Percentiles rank a stretch among this genome's conserved stretches.
Conservation (phyloP, 2,888 invertebrate genomes). For the Antitype chi region DNA sequence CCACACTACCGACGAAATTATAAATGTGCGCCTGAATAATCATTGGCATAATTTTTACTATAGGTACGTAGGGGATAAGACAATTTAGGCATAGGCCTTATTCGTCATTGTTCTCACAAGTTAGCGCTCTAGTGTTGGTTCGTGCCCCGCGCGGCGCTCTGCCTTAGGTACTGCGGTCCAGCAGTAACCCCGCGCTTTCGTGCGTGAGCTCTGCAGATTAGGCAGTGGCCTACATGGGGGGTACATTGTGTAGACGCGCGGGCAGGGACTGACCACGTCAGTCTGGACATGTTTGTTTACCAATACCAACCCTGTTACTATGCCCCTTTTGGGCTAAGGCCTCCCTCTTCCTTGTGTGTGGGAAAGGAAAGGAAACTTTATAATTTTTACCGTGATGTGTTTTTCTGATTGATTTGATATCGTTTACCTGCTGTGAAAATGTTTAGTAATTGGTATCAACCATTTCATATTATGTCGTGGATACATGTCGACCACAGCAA, state of each 20-base stretch:
- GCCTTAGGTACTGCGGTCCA: conserved; percentile 2
- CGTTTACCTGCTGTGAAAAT: background rate
- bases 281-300: background rate
- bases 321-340: no score
- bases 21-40: background rate
- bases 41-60: background rate
- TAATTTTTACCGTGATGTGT: background rate
- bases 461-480: background rate
- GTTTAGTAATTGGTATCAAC: background rate
- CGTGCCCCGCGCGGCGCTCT: background rate
- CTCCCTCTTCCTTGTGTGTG: no score
- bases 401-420: background rate
- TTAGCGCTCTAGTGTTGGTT: background rate
- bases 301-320: background rate
- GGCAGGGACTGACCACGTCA: background rate
- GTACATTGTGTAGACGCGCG: background rate
- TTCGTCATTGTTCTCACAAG: conserved; percentile 8
- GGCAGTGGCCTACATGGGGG: background rate
- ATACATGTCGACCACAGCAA: background rate
- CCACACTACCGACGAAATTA: background rate
- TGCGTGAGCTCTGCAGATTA: conserved; percentile 4
- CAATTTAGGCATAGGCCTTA: background rate
- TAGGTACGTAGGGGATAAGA: background rate
- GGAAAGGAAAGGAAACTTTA: background rate
- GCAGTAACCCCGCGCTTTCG: background rate